These are phyloP conservation scores for Lophius americanus DNA, from an alignment of 2,797 vertebrate species.

Conservation along the genomic window DNA sequence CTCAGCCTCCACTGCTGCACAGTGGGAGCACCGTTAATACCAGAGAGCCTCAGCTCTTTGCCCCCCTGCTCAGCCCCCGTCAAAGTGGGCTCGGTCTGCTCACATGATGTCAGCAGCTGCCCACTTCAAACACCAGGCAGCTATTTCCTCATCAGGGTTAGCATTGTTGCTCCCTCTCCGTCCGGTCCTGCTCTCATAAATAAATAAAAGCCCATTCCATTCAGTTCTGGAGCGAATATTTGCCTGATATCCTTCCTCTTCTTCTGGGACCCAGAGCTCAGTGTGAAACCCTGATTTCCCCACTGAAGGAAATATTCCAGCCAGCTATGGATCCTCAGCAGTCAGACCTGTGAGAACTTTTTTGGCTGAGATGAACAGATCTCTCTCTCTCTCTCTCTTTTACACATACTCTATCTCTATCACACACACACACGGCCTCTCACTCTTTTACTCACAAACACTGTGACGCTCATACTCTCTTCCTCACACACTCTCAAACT, in stretches of 20 bases:
- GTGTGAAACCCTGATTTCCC: conserved; percentile 62
- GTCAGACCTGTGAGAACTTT: conserved; percentile 24
- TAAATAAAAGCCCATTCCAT: conserved; percentile 56
- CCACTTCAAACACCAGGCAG: conserved; percentile 66
- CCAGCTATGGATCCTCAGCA: conserved; percentile 17
- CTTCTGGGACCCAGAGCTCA: conserved; percentile 35
- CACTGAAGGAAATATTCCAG: conserved; percentile 35
- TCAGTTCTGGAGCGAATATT: conserved; percentile 35
- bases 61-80: conserved; percentile 48
- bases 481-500: too few relatives aligned
- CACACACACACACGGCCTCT: too few relatives aligned
- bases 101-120: conserved; percentile 72
- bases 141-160: conserved; percentile 57
- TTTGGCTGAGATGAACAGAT: conserved; percentile 1
- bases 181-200: conserved; percentile 64
- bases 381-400: not conserved
- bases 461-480: too few relatives aligned
- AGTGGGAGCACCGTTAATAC: conserved; percentile 14
- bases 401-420: too few relatives aligned
- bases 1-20: conserved; percentile 29
- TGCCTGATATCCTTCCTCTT: conserved; percentile 66
- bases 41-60: conserved; percentile 25
- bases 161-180: conserved; percentile 54
- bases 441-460: too few relatives aligned
- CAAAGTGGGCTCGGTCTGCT: conserved; percentile 53